Evolutionary conservation across 1,140 invertebrate species (phyloP).

Genomic region (Zophobas morio): DNA sequence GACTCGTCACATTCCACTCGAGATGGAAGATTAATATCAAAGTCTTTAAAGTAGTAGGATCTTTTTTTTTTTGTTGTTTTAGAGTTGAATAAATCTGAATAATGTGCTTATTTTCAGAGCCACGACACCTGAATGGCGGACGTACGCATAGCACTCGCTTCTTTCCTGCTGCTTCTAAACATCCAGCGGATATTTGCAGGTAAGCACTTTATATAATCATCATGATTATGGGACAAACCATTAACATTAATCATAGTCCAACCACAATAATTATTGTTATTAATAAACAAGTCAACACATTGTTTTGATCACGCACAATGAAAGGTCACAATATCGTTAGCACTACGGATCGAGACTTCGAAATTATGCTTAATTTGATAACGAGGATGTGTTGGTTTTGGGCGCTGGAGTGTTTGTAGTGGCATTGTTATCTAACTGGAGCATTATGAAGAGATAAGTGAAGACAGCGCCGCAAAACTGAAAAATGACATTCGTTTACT

Average conservation of each 20-base stretch:
- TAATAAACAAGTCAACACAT: neutral
- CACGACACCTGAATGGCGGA: conserved; percentile 6
- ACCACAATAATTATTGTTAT: neutral
- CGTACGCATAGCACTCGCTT: neutral
- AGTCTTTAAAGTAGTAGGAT: too few species aligned
- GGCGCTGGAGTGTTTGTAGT: neutral
- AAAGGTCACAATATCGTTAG: too few species aligned
- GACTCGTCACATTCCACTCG: too few species aligned
- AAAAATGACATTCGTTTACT: conserved; percentile 16
- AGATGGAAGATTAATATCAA: too few species aligned
- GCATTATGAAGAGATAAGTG: conserved; percentile 50
- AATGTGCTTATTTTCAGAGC: too few species aligned
- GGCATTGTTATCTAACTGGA: conserved; percentile 48
- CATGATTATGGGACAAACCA: neutral
- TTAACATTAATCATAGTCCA: neutral
- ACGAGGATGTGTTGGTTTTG: too few species aligned
- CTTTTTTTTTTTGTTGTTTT: too few species aligned
- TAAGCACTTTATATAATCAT: neutral
- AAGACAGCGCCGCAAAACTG: conserved; percentile 47
- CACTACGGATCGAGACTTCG: too few species aligned
- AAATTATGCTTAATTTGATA: too few species aligned
- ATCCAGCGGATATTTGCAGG: conserved; percentile 16
- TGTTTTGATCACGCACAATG: too few species aligned
- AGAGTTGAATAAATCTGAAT: too few species aligned
- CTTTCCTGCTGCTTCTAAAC: neutral